Evolutionary conservation across 2,113 vertebrate species (phyloP), one percentile per base, ranked within the genome.

Genomic region (Dipodomys spectabilis): DNA sequence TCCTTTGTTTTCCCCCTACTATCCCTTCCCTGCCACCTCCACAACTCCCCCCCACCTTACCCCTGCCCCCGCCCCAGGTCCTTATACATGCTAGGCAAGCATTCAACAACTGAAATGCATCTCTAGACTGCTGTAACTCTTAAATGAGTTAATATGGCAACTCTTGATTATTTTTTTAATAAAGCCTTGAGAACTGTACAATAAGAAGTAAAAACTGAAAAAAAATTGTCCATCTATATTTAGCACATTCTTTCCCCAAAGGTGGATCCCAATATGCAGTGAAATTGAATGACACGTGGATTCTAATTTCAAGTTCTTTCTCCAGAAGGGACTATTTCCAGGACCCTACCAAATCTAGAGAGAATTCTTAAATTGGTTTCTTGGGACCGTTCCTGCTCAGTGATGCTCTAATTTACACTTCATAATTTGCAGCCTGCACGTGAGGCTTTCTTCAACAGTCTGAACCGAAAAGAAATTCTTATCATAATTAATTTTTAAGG

Each of bases 401-500:
- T 72, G 95, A 96, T 97, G 96, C 96, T 95, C 97, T 97, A 97
- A 97, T 97, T 97, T 97, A 97, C 95, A 96, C 96, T 97, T 97
- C 95, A 97, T 97, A 96, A 97, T 97, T 97, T 97, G 97, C 96
- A 97, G 96, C 92, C 92, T 94, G 87, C 96, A 95, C 80, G 84
- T 95, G 96, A 97, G 95, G 96, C 96, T 93, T 97, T 96, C 93
- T 97, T 95, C 81, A 98, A 89, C 94, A 95, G 97, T 94, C 93
- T 96, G 93, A 96, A 97, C 94, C 89, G 96, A 91, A 95, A 93
- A 92, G 89, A 93, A 95, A 90, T 95, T 94, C 94, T 92, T 94
- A 96, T 92, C 94, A 92, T 98, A 97, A 98, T 98, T 98, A 98
- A 98, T 97, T 97, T 97, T 95, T 92, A 96, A 96, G 97, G 96